Base-by-base conservation (phyloP, 2,113 vertebrate genomes). In the Sturnira hondurensis region DNA sequence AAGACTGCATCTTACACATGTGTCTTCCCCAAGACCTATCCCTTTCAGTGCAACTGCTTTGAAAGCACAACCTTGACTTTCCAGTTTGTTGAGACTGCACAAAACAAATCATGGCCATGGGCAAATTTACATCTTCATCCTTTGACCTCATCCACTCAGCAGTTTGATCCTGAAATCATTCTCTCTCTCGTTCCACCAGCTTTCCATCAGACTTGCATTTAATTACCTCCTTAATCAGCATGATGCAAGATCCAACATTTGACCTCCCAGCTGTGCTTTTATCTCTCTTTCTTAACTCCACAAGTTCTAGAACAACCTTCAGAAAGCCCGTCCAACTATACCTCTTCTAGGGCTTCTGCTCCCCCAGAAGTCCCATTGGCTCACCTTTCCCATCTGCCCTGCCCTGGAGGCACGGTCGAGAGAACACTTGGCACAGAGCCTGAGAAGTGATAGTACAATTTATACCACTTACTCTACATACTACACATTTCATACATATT, bases 131-230 rank as follows among this genome's bases (percentile, higher is more conserved):
- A 91, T 83, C 45, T 47, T 78, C 61, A 50, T 71, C 31, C 26
- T 77, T 68, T 81, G 91, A 92, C 45, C 71, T 61, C 31, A 71
- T 28, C n/a, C 52, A 92, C 41, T 92, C 88, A 97, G 94, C 84
- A 96, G 24, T 96, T 78, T 85, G 36, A 90, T 78, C 26, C 38
- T 52, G 70, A 41, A 52, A 41, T 90, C 41, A 58, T 56, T 47
- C 45, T 47, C 45, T 47, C 45, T 47, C 45, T 47, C 45, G 67
- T 61, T 45, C 52, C 52, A 47, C 43, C 36, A 70, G 71, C 19
- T 92, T 90, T 82, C 33, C 73, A 70, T 61, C 87, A 86, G 86
- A 96, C 81, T 93, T 92, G 61, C 38, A 80, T 86, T 91, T 68
- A 36, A 50, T 89, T 33, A 38, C 4, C 54, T 77, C 65, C 43